Evolutionary conservation across 1,140 invertebrate genomes (phyloP).

Genomic region (Papilio polytes): DNA sequence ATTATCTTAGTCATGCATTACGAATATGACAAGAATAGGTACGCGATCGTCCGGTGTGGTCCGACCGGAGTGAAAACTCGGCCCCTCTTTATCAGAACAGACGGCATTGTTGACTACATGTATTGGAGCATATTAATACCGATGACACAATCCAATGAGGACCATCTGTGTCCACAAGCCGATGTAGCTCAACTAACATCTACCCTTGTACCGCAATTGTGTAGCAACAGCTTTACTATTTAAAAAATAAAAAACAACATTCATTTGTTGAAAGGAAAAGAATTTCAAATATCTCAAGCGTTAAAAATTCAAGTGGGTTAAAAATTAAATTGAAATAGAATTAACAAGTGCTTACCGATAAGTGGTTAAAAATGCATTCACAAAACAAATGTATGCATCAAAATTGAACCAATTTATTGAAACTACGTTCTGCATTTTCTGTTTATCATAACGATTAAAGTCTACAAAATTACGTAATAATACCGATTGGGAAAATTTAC

Average conservation of each 20-base stretch:
- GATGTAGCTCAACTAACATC: conserved; percentile 69
- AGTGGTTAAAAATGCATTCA: neutral
- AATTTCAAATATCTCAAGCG: conserved; percentile 21
- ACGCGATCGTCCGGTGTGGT: conserved; percentile 70
- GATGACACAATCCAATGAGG: conserved; percentile 80
- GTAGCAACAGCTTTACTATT: conserved; percentile 8
- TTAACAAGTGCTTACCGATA: neutral
- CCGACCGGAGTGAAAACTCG: conserved; percentile 64
- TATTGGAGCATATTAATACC: conserved; percentile 78
- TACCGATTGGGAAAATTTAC: neutral
- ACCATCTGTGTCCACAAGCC: conserved; percentile 78
- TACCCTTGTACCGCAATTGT: conserved; percentile 64
- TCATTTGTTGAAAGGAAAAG: neutral
- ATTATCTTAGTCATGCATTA: conserved; percentile 4
- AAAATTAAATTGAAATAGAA: neutral
- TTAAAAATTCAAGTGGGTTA: neutral
- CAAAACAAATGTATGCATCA: too few relatives aligned
- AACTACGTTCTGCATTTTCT: neutral
- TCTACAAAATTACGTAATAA: neutral
- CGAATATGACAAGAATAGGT: conserved; percentile 20
- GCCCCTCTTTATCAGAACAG: conserved; percentile 71
- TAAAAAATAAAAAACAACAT: neutral
- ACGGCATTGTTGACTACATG: conserved; percentile 73
- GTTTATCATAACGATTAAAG: neutral
- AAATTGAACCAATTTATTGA: neutral